Base-by-base conservation (phyloP, 2,888 invertebrate species). In the Eurois occulta region DNA sequence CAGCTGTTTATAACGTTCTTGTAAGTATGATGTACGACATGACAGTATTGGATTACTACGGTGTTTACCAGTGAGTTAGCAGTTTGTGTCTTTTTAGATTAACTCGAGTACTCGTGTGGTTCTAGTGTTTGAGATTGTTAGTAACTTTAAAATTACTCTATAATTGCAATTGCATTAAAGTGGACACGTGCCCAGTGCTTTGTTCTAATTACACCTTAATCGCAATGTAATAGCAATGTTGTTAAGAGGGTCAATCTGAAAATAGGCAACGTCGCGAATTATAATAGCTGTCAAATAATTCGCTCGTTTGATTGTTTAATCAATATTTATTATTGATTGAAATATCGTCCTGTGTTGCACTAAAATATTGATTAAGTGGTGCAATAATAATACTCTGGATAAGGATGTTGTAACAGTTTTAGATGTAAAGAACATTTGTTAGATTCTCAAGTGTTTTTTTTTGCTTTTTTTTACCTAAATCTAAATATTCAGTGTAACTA, bases 1-100 rank as follows among this genome's bases (percentile, higher is more conserved):
- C 72, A 75, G 84, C 60, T 55, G 71, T 79, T 83, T 65, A 60
- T 32, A 78, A 77, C 55, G 24, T 62, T 64, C 13, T 38, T 69
- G 55, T 35, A 35, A 70, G 69, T 10, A 68, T 62, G 67, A 80
- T 55, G 46, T 32, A 64, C 71, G 38, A 65, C 24, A 28, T 55
- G 79, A 55, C 79, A n/a, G 52, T 16, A 67, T 48, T 74, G 16
- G 52, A 62, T 69, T 28, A 43, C 52, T 5, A 16, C 41, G 21
- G 62, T 24, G 58, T 68, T 72, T 24, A 60, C 21, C n/a, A 43
- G 38, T 52, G 78, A 78, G 35, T 71, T 38, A 7, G 60, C 83
- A 78, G 21, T 77, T 73, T 71, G 41, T n/a, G 21, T 21, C n/a
- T 72, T 60, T 52, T 76, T 43, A 58, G 32, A 64, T 64, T 48